Conservation (phyloP, 92 coral and sea anemone species). For the Muricea muricata region DNA sequence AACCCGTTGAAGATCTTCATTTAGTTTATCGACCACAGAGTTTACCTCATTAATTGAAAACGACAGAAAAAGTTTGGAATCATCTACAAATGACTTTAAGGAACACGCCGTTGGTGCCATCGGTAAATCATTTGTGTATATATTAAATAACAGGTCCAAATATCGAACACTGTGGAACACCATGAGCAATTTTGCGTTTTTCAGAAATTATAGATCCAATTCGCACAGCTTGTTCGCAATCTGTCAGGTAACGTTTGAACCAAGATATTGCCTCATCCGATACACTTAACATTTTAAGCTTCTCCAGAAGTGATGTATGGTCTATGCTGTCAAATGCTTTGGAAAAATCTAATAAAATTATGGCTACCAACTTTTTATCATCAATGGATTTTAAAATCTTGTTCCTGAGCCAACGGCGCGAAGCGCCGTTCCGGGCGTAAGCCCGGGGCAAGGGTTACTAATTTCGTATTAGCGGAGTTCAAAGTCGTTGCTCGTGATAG, state of each 20-base stretch:
- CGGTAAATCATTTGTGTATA: no score
- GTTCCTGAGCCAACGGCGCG: no score
- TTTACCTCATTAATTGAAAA: no score
- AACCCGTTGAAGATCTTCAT: no score
- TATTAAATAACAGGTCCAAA: constrained; percentile 11
- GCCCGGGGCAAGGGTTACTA: no score
- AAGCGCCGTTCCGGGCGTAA: no score
- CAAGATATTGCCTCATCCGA: background rate
- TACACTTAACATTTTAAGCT: constrained; percentile 14
- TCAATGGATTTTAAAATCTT: background rate
- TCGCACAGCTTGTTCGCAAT: background rate
- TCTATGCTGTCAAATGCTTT: constrained; percentile 32
- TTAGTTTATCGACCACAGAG: no score
- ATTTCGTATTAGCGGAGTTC: no score
- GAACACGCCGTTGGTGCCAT: no score
- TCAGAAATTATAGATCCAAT: background rate
- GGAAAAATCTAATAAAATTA: background rate
- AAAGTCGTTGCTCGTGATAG: no score
- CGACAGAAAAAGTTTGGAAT: no score
- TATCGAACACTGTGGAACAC: constrained; percentile 4
- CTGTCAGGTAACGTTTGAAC: constrained; percentile 23
- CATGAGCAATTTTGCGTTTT: background rate
- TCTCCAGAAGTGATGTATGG: constrained; percentile 15
- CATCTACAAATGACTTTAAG: no score
- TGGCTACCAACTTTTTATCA: background rate